Base-by-base conservation (phyloP, 2,113 vertebrate genomes). In the Rynchops niger region DNA sequence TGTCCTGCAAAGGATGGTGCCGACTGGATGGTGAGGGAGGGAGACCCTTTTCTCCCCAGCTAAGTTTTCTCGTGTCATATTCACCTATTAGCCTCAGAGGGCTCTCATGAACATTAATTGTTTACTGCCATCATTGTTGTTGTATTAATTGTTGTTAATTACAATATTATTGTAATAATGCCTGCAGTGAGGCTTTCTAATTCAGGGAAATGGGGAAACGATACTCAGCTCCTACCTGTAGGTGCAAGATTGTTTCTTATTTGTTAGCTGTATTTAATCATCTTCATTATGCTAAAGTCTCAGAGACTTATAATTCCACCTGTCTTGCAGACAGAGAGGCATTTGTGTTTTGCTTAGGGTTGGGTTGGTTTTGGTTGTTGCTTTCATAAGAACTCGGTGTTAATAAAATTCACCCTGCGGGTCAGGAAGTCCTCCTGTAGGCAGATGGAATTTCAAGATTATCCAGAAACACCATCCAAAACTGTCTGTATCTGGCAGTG, bases 401-500 rank as follows among this genome's bases (percentile, higher is more conserved):
- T 96, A 93, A 69, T 91, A 91, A 85, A 90, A 95, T 66, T 90
- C 93, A 90, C 78, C 66, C 81, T 85, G 74, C 49, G n/a, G 84
- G 94, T 96, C 93, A 93, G 95, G 88, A 96, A 97, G 96, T 95
- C 58, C 94, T 97, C 66, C 45, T 82, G 66, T 66, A 94, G 73
- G 67, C 95, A 95, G 91, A 97, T 95, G 86, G 94, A 95, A 94
- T 96, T 66, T 66, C 65, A 93, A 95, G 81, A 97, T 90, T 91
- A 94, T 88, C 32, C 81, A 95, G 89, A 90, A 97, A 73, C 58
- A 82, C 26, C 38, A 25, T 55, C 38, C 84, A 87, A 93, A 92
- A 84, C 58, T 74, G 52, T 66, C n/a, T 95, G 47, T 74, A 82
- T 85, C 78, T 91, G 86, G 70, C 82, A 93, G 29, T 7, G 47